Evolutionary conservation across 1,140 invertebrate genomes (phyloP), one percentile per base, ranked within the genome.

Genomic region (Drosophila azteca): DNA sequence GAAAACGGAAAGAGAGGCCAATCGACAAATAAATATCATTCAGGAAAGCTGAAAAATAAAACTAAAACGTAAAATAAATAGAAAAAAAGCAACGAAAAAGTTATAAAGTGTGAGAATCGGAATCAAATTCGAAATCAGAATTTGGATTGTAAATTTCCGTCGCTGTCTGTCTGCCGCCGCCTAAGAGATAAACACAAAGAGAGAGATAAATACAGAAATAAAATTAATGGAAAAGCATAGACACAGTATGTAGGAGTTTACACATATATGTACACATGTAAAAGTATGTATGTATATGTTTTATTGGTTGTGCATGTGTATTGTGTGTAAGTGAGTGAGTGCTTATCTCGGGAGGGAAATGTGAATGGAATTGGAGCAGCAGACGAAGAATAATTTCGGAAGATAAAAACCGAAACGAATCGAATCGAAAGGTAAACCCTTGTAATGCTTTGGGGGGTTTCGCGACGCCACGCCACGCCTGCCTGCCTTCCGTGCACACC

Each of bases 141-240:
- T 84, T 84, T 77, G 77, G 81, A 77, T 84, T 87, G 81, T 84
- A 84, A 87, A 87, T 81, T 87, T 79, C 61, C 35, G 11, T 13
- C 35, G 35, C 9, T 39, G 67, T 48, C 77, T 76, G 65, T 71
- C 76, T 63, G 24, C 5, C 24, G 63, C 51, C 60, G 80, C 58
- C 50, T 41, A 61, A 49, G 54, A 87, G 81, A 85, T 85, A 85
- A 85, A 85, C 82, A 83, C 68, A 85, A 61, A 74, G 71, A 87
- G 70, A 82, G 69, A 88, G 82, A 85, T 85, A 85, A 85, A 85
- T 85, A 85, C 82, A 81, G 83, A 85, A 85, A 85, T 85, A 80
- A 80, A 80, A 80, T 85, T 82, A 85, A 85, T 85, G 82, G 82
- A 82, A 85, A 87, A 75, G 64, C 66, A 39, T 39, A 85, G 65